Percentiles rank a stretch among this genome's conserved stretches.
These are phyloP conservation scores for Atopsyche davidsoni DNA, from an alignment of 1,140 invertebrate species.

Conservation along the genomic window DNA sequence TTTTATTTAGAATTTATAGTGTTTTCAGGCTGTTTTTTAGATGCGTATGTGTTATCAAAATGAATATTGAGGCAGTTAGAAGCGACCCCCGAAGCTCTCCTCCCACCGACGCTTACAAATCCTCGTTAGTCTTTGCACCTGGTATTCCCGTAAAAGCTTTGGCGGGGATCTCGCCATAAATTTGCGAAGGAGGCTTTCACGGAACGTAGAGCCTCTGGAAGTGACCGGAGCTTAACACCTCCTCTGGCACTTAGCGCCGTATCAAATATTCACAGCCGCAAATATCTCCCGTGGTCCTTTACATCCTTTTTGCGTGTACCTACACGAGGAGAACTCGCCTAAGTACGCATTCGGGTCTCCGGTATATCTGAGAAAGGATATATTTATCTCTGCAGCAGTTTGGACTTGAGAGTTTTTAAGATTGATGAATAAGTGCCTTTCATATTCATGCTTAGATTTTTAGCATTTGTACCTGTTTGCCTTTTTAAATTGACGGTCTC, in stretches of 20 bases:
- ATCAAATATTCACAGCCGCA: slow-evolving; percentile 27
- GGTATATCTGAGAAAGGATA: no score
- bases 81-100: background rate
- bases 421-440: no score
- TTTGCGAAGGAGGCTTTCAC: slow-evolving; percentile 3
- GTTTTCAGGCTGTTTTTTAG: no score
- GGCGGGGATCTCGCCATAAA: slow-evolving; percentile 16
- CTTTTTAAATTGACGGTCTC: no score
- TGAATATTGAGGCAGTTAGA: background rate
- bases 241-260: slow-evolving; percentile 26
- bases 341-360: no score
- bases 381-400: no score
- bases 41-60: background rate
- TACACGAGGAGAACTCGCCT: no score
- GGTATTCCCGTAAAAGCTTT: slow-evolving; percentile 23
- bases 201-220: slow-evolving; percentile 20
- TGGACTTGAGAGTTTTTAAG: no score
- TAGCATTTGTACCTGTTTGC: no score
- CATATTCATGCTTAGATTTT: no score
- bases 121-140: slow-evolving; percentile 27
- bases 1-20: no score
- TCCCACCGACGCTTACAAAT: slow-evolving; percentile 17
- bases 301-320: no score
- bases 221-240: slow-evolving; percentile 29
- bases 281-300: slow-evolving; percentile 21